Base-by-base conservation (phyloP, 2,797 vertebrate species). In the Knipowitschia caucasica region DNA sequence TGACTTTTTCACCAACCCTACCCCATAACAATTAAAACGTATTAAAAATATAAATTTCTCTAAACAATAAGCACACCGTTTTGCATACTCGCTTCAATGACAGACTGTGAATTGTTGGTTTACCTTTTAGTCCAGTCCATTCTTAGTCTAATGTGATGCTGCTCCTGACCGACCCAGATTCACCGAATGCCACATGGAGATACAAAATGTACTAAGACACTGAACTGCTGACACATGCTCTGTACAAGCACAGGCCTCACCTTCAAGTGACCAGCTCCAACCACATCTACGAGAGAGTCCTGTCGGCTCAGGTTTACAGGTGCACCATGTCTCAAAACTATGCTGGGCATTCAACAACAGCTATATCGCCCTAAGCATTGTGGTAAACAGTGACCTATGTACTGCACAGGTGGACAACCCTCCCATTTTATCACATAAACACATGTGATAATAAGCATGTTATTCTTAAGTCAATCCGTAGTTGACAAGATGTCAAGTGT, bases 141-240 rank as follows among this genome's bases (percentile, higher is more conserved):
- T 9, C 47, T 58, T 15, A n/a, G 29, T 17, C 27, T 1, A 36
- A 18, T 10, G 7, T 18, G 3, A 25, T 12, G 38, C 38, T 34
- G 45, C 39, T 62, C 26, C 18, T 36, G 58, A 67, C 59, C 27
- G 47, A 34, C 51, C 60, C 43, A 36, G 51, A 61, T 71, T 43
- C 50, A 63, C n/a, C 12, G 56, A 73, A 80, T 54, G 54, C 63
- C 76, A 75, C 62, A 38, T 5, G 46, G 59, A 68, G 59, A 63
- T 56, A 42, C 8, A 39, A 73, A 81, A 74, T 68, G 73, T 64
- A 65, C 58, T 68, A 62, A 12, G 53, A 47, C 40, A 31, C 10
- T 64, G 56, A 71, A 71, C 43, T 73, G 73, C 81, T 81, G 73
- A 82, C 73, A 56, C 65, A 5, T 52, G 66, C 64, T 25, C 44